These are phyloP conservation scores for Ptychadena robeensis DNA, from an alignment of 2,797 vertebrate species.

Conservation along the genomic window DNA sequence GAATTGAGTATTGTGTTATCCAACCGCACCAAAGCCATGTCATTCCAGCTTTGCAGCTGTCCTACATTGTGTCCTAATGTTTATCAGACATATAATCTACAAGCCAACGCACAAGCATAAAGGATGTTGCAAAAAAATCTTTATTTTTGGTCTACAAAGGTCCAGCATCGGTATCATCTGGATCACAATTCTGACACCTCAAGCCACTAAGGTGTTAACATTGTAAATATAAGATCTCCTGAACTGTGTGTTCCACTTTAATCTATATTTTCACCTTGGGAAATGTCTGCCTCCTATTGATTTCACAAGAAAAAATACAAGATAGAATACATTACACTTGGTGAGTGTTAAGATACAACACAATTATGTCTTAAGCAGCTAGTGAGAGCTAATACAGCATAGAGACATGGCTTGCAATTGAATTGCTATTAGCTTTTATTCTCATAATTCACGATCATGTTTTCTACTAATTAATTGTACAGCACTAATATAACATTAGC, in stretches of 20 bases:
- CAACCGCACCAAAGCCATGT: slow-evolving; percentile 58
- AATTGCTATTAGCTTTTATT: slow-evolving; percentile 33
- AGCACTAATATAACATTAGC: slow-evolving; percentile 34
- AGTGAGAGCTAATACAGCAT: slow-evolving; percentile 16
- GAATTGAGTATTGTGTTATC: slow-evolving; percentile 65
- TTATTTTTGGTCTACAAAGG: slow-evolving; percentile 1
- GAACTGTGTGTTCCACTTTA: slow-evolving; percentile 52
- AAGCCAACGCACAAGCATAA: slow-evolving; percentile 28
- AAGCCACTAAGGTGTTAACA: slow-evolving; percentile 51
- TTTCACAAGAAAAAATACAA: slow-evolving; percentile 69
- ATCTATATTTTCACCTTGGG: slow-evolving; percentile 69
- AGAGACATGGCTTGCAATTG: slow-evolving; percentile 36
- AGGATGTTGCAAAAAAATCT: slow-evolving; percentile 39
- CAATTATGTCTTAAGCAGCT: slow-evolving; percentile 53
- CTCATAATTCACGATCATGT: slow-evolving; percentile 38
- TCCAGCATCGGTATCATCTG: not conserved
- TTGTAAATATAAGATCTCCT: slow-evolving; percentile 61
- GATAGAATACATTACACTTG: slow-evolving; percentile 62
- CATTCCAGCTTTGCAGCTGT: slow-evolving; percentile 55
- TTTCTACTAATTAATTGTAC: slow-evolving; percentile 50
- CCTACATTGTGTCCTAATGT: slow-evolving; percentile 45
- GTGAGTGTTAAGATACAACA: slow-evolving; percentile 57
- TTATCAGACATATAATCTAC: slow-evolving; percentile 62
- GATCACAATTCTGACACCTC: slow-evolving; percentile 5
- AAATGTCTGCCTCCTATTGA: slow-evolving; percentile 66